phyloP scores from a whole-genome alignment of 2,113 vertebrate genomes.

The Poeciliopsis prolifica region DNA sequence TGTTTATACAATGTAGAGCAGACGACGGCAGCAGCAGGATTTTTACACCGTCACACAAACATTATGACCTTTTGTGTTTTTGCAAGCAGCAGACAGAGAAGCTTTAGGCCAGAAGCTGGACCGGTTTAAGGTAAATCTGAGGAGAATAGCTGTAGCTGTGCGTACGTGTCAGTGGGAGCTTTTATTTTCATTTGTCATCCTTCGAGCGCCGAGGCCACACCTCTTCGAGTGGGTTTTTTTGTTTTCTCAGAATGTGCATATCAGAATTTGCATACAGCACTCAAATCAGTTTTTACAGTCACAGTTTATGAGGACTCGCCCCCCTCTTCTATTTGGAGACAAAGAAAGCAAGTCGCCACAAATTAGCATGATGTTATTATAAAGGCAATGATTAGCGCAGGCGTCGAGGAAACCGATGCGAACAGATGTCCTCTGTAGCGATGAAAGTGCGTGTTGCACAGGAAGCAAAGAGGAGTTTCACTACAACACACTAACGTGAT shows the following conservation, averaged over 20 bases:
- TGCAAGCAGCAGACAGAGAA: slow-evolving; percentile 7
- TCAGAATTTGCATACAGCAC: slow-evolving; percentile 10
- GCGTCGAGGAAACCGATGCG: background rate
- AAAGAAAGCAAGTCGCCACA: slow-evolving; percentile 10
- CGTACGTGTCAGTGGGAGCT: background rate
- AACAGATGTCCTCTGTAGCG: background rate
- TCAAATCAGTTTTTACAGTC: slow-evolving; percentile 14
- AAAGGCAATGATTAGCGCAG: background rate
- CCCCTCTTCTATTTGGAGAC: background rate
- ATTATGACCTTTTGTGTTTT: slow-evolving; percentile 21
- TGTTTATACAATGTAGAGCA: slow-evolving; percentile 33
- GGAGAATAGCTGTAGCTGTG: background rate
- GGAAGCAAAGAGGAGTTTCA: slow-evolving; percentile 65
- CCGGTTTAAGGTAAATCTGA: slow-evolving; percentile 26
- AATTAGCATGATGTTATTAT: background rate
- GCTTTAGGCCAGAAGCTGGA: slow-evolving; percentile 19
- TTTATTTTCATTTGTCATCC: slow-evolving; percentile 27
- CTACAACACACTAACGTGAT: slow-evolving; percentile 41
- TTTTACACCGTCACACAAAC: background rate
- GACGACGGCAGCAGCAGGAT: slow-evolving; percentile 44
- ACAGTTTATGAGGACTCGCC: background rate
- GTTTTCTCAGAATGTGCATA: background rate
- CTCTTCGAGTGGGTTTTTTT: slow-evolving; percentile 12
- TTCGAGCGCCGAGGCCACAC: slow-evolving; percentile 29
- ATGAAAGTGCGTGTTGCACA: slow-evolving; percentile 33